Evolutionary conservation across 2,797 vertebrate species (phyloP), one percentile per base, ranked within the genome.

Genomic region (Botia kubotai): DNA sequence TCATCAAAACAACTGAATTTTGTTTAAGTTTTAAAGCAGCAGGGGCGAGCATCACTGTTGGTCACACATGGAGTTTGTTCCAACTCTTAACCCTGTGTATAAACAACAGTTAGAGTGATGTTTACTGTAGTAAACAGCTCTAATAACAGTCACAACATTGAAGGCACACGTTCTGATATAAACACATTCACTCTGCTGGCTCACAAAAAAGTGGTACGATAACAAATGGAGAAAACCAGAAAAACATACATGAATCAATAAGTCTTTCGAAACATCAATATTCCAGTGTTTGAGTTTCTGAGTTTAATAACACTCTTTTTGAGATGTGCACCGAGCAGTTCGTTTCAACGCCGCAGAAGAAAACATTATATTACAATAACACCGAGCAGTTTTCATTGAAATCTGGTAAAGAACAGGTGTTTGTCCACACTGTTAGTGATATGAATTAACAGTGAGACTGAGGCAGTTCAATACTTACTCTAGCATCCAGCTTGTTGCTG

Each of bases 1-100:
- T 75, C 5, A 53, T 75, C 63, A 62, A 63, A 72, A 53, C 23
- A 26, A 29, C 53, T 55, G 14, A 23, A 57, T 57, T 69, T 43
- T 29, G 21, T 55, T n/a, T 48, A 21, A 48, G 10, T 8, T 74
- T 50, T 23, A 29, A 16, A 62, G 10, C 21, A 12, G 5, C 8
- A 17, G 36, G 4, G 65, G 23, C 43, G 46, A 23, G n/a, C 52
- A 16, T 46, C 2, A n/a, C n/a, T 68, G 12, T 57, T 62, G 19
- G n/a, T 57, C 7, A 57, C 8, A 19, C 19, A 1, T 8, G 6
- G 6, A 57, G n/a, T 57, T 57, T 0, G 11, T 3, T 0, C 23
- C 23, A 26, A 26, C 23, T 26, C 23, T 26, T 19, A 60, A 4
- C 2, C 4, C 58, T 4, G 8, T 52, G 13, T 52, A 52, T 52